These are phyloP conservation scores for Orthonychiurus folsomi DNA, from an alignment of 2,888 invertebrate genomes.

Conservation along the genomic window DNA sequence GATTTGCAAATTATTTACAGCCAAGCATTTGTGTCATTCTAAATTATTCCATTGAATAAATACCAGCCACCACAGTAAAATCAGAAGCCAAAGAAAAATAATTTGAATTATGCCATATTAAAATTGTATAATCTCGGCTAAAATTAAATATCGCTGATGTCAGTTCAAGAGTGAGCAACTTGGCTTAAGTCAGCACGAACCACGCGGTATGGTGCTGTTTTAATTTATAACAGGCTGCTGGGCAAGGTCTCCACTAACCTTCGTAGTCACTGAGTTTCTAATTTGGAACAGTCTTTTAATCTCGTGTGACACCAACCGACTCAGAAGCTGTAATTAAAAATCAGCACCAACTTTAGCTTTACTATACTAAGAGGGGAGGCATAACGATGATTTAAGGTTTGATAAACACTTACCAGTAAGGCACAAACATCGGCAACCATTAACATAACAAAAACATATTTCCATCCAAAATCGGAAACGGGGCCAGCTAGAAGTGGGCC, in stretches of 20 bases:
- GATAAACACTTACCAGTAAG: conserved; percentile 53
- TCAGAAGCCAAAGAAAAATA: no score
- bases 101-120: no score
- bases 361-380: no score
- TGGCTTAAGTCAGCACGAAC: not conserved
- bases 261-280: not conserved
- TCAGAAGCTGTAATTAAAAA: conserved; percentile 44
- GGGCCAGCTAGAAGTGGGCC: conserved; percentile 83
- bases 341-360: no score
- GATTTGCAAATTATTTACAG: no score
- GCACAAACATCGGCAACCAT: conserved; percentile 72
- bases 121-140: no score
- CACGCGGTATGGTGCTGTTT: no score
- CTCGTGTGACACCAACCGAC: conserved; percentile 46
- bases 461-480: conserved; percentile 66
- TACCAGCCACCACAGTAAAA: no score
- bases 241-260: not conserved
- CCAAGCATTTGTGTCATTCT: no score
- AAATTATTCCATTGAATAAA: no score
- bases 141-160: no score
- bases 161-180: not conserved
- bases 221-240: not conserved
- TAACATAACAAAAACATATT: conserved; percentile 81
- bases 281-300: conserved; percentile 37
- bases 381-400: conserved; percentile 9